Conservation (phyloP, 2,888 invertebrate genomes). For the Neoscelio sp. region DNA sequence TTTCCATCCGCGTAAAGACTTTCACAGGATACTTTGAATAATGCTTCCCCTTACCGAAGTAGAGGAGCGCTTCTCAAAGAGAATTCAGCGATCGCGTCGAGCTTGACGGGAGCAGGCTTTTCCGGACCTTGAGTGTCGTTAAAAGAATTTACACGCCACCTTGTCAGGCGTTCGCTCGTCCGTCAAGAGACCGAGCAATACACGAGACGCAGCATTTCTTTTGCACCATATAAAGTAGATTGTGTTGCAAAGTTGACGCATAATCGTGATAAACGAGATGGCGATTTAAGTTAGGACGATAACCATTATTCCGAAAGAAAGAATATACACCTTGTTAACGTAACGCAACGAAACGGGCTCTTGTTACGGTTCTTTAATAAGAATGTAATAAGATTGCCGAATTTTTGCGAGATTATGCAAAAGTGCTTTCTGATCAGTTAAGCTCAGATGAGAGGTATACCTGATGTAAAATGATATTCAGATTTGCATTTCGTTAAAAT, state of each 20-base stretch:
- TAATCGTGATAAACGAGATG: constrained; percentile 64
- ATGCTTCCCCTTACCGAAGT: constrained; percentile 40
- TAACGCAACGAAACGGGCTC: constrained; percentile 18
- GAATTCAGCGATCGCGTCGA: constrained; percentile 76
- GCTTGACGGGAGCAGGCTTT: constrained; percentile 70
- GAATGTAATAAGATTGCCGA: constrained; percentile 40
- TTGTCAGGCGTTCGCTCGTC: constrained; percentile 81
- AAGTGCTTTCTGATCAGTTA: constrained; percentile 48
- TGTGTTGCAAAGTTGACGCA: constrained; percentile 58
- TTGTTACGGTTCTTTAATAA: constrained; percentile 38
- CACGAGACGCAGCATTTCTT: constrained; percentile 57
- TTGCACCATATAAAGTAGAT: constrained; percentile 54
- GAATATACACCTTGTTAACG: constrained; percentile 48
- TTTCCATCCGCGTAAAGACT: constrained; percentile 53
- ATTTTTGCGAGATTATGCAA: constrained; percentile 49
- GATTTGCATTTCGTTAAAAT: constrained; percentile 52
- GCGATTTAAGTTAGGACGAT: constrained; percentile 45
- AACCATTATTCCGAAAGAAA: constrained; percentile 53
- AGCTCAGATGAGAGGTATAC: constrained; percentile 8
- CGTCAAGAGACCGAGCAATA: constrained; percentile 72
- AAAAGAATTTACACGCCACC: constrained; percentile 81
- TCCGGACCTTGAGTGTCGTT: constrained; percentile 79
- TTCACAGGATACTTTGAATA: constrained; percentile 35
- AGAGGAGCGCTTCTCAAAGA: constrained; percentile 75
- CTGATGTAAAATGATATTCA: constrained; percentile 31